Base-by-base conservation (phyloP, 2,797 vertebrate species). In the Rhyacichthys aspro region DNA sequence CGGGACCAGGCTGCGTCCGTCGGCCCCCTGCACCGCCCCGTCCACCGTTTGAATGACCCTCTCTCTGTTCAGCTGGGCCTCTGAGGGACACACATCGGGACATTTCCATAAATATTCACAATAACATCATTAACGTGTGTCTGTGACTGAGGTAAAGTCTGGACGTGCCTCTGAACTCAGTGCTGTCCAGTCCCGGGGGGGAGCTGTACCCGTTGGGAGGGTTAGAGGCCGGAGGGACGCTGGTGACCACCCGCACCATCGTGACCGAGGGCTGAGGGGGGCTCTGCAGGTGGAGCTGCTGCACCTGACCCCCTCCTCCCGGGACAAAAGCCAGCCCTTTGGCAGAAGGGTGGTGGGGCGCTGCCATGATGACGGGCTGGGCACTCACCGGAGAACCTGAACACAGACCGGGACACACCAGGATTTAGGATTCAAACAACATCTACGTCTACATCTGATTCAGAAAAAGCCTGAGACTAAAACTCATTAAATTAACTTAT, bases 361-460 rank as follows among this genome's bases (percentile, higher is more conserved):
- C 92, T 0, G 96, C 94, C 95, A 98, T 95, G 82, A 98, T 97
- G 77, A 99, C 95, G 0, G 94, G 95, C 84, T 98, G 96, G 63
- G 92, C 88, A 15, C 96, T 96, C 76, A 98, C 95, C 0, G 97
- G 97, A 47, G 97, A 99, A 23, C 97, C 97, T 98, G 62, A 0
- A 7, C 9, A 43, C 28, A 4, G n/a, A n/a, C n/a, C n/a, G n/a
- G n/a, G n/a, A n/a, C n/a, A n/a, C n/a, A n/a, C n/a, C n/a, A n/a
- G n/a, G n/a, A n/a, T n/a, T n/a, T n/a, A n/a, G n/a, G n/a, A n/a
- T n/a, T n/a, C n/a, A n/a, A n/a, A n/a, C n/a, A n/a, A n/a, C n/a
- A n/a, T n/a, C n/a, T n/a, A n/a, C n/a, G n/a, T n/a, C n/a, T n/a
- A n/a, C n/a, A n/a, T n/a, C n/a, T n/a, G n/a, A n/a, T n/a, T n/a